These are phyloP conservation scores for Nephrocerus scutellatus DNA, from an alignment of 2,888 invertebrate species.

Conservation along the genomic window DNA sequence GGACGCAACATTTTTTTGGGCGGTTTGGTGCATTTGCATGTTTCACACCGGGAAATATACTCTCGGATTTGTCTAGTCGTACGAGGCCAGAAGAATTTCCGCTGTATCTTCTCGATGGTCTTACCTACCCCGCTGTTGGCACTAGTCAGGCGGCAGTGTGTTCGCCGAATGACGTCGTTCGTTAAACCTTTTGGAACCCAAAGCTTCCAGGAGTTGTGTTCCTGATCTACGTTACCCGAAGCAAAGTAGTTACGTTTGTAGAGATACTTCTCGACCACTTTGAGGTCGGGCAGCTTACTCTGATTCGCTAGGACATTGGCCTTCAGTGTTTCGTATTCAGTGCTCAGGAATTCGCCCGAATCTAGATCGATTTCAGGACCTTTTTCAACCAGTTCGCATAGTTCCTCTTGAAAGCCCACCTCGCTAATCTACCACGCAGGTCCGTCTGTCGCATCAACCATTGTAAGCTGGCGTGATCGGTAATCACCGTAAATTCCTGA, in stretches of 20 bases:
- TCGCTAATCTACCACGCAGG: slow-evolving; percentile 25
- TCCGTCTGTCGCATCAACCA: slow-evolving; percentile 28
- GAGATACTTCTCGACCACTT: slow-evolving; percentile 7
- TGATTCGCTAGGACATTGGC: too few species aligned
- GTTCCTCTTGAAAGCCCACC: slow-evolving; percentile 24
- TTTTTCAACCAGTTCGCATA: too few species aligned
- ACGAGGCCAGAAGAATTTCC: slow-evolving; percentile 12
- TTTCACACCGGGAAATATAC: slow-evolving; percentile 2
- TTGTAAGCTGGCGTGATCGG: slow-evolving; percentile 27
- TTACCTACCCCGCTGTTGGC: too few species aligned
- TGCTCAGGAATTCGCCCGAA: background rate
- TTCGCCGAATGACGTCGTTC: too few species aligned
- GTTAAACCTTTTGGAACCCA: slow-evolving; percentile 15
- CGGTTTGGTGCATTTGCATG: slow-evolving; percentile 10
- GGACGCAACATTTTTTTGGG: too few species aligned
- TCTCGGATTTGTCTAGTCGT: slow-evolving; percentile 14
- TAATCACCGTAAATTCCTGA: slow-evolving; percentile 19
- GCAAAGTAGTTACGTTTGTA: slow-evolving; percentile 9
- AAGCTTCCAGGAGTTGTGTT: slow-evolving; percentile 13
- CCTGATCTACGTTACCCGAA: background rate
- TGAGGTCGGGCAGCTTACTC: slow-evolving; percentile 10
- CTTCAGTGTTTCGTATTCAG: background rate
- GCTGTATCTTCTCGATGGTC: slow-evolving; percentile 8
- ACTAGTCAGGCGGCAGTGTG: too few species aligned
- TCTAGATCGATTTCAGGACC: background rate